Base-by-base conservation (phyloP, 2,888 invertebrate species). In the Tenthredo notha region DNA sequence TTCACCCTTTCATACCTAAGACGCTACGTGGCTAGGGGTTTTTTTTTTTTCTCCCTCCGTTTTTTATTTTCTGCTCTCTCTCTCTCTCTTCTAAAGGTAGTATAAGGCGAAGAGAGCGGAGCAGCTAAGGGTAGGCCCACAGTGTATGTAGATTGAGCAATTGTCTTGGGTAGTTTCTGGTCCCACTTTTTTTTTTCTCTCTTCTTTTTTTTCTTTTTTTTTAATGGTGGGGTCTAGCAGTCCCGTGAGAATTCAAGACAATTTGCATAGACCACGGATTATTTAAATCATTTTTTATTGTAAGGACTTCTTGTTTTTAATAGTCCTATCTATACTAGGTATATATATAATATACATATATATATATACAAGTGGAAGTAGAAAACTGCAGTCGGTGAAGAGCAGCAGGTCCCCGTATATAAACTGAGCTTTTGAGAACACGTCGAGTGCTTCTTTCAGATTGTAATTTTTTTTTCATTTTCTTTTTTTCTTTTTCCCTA, bases 281-380 rank as follows among this genome's bases (percentile, higher is more conserved):
- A 93, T 93, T 93, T 92, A 93, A 93, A 93, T 93, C 90, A 91
- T 91, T 91, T 90, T 91, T 91, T 91, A 91, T 91, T 91, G 90
- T 91, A 89, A 86, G 87, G 88, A 89, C 89, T 90, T 91, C 90
- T 84, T 86, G 90, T 91, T 91, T 91, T 89, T 90, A 89, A 89
- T 88, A 89, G 67, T 18, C 15, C 47, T 80, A 15, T 77, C 40
- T 61, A 61, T 61, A 61, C 61, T 54, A 18, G 29, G 37, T 37
- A 33, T 37, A 7, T 67, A 12, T 18, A 10, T 54, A 78, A 37
- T 37, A 37, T 37, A 33, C n/a, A 7, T 33, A 33, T 18, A 10
- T 54, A 58, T 43, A 37, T 37, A 37, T 37, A 7, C 37, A 18
- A 15, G 40, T 54, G 25, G 82, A 65, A 61, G 43, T 43, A 82